phyloP scores from a whole-genome alignment of 1,140 invertebrate genomes.

The Bradysia coprophila region DNA sequence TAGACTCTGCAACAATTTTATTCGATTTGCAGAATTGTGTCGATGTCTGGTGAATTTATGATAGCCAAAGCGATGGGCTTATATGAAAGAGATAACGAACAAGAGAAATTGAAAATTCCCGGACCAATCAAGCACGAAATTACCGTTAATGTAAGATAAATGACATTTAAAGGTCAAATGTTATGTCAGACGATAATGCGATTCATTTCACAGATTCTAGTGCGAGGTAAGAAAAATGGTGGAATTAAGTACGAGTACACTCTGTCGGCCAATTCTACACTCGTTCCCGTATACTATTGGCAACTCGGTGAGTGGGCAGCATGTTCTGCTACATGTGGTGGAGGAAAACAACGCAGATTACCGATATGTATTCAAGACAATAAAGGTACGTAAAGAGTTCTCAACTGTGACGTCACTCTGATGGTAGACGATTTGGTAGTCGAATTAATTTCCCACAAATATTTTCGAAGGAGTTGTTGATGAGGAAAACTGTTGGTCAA shows the following conservation, averaged over 20 bases:
- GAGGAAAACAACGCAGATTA: conserved; percentile 41
- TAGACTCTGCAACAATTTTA: conserved; percentile 5
- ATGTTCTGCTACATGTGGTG: conserved; percentile 60
- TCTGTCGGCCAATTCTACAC: conserved; percentile 39
- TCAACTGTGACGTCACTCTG: no score
- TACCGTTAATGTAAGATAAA: conserved; percentile 49
- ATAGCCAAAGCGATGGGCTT: conserved; percentile 64
- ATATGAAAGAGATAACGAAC: conserved; percentile 63
- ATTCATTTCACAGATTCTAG: conserved; percentile 46
- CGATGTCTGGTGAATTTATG: conserved; percentile 62
- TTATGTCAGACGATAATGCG: neutral
- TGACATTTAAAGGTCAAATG: neutral
- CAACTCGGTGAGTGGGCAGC: conserved; percentile 55
- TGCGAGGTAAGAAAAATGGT: conserved; percentile 58
- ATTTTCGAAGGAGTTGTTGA: no score
- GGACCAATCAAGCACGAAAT: conserved; percentile 70
- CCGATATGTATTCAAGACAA: conserved; percentile 43
- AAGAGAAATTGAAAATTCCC: conserved; percentile 60
- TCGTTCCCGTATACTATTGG: conserved; percentile 46
- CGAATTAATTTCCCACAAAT: conserved; percentile 10
- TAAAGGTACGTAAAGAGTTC: no score
- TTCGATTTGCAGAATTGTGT: conserved; percentile 35
- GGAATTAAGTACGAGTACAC: conserved; percentile 73
- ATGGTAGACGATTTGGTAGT: neutral
- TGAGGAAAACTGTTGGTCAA: conserved; percentile 38